Base-by-base conservation (phyloP, 2,113 vertebrate species). In the Planiliza haematocheilus region DNA sequence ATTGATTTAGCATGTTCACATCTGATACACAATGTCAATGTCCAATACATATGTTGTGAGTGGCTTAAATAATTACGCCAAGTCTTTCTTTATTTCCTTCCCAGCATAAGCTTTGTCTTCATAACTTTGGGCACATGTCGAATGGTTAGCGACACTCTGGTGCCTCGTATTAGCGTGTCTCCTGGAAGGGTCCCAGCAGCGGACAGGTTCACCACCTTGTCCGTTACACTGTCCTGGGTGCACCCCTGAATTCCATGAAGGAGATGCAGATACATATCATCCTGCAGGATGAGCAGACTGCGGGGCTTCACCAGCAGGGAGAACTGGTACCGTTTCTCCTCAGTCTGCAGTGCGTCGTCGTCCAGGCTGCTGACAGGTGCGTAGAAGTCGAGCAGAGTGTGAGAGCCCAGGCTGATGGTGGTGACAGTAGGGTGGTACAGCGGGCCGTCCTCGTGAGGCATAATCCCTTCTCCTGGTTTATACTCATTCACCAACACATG, bases 401-500 rank as follows among this genome's bases (percentile, higher is more conserved):
- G 95, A 3, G 96, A 97, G n/a, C 96, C 96, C 80, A 97, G 81
- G 80, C 90, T 97, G 91, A 97, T 91, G 37, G 96, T 97, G 45
- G 95, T 95, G 84, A 97, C 95, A 0, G 95, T 96, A 1, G 96
- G 96, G 88, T 95, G 95, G 86, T 97, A 97, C 7, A 97, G 79
- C 2, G 95, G 95, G 2, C 96, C 96, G 0, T 97, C 96, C 18
- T 94, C 96, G 4, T 97, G 96, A n/a, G 96, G 94, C 96, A 97
- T 97, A 60, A 97, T 97, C 61, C 96, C 96, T 82, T 97, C 94
- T 17, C 95, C 96, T 21, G 88, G 89, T 63, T 92, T 93, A 61
- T 97, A 97, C 70, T 97, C 96, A 17, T 97, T 97, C 71, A 97
- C 95, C 70, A 97, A 88, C 62, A 97, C 95, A 2, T 97, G 96